phyloP scores from a whole-genome alignment of 2,797 vertebrate genomes.

The Acrocephalus scirpaceus region DNA sequence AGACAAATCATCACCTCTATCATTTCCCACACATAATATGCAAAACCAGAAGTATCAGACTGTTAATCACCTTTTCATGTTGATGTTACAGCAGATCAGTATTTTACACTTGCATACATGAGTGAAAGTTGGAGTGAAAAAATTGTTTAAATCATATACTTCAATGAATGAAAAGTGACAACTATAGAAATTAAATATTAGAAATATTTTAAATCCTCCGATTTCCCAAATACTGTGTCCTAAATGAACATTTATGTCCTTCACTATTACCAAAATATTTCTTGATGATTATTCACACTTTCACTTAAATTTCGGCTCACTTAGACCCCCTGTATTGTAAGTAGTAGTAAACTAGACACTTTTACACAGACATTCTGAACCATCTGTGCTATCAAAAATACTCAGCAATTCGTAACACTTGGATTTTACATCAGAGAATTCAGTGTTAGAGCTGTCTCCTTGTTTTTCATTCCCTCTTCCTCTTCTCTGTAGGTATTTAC shows the following conservation, averaged over 20 bases:
- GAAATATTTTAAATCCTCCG: background rate
- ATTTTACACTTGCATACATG: background rate
- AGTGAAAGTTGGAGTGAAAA: background rate
- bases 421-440: background rate
- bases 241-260: background rate
- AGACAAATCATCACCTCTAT: conserved; percentile 62
- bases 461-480: background rate
- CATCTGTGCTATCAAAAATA: background rate
- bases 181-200: background rate
- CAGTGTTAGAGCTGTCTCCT: background rate
- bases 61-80: background rate
- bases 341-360: background rate
- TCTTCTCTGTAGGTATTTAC: background rate
- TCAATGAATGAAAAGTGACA: background rate
- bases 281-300: background rate
- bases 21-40: conserved; percentile 22
- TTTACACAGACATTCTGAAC: background rate
- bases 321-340: background rate
- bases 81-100: background rate
- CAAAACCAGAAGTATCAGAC: background rate
- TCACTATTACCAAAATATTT: background rate
- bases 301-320: background rate
- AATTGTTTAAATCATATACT: background rate
- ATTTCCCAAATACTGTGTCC: background rate
- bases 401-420: background rate